Conservation (phyloP, 2,113 vertebrate species). For the Rhipidura dahli region DNA sequence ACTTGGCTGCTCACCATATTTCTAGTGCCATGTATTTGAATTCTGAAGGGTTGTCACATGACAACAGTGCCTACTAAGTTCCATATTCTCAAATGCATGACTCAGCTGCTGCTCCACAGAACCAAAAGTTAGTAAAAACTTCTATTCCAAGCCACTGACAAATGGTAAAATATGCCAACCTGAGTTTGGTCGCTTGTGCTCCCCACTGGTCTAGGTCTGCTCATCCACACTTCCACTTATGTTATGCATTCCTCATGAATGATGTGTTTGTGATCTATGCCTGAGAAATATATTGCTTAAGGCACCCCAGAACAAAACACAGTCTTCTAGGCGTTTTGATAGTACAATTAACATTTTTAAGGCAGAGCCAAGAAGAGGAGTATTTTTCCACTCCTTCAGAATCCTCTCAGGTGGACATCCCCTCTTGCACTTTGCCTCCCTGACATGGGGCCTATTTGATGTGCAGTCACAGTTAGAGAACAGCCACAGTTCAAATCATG, state of each 20-base stretch:
- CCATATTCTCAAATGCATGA: not conserved
- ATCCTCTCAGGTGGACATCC: too few relatives aligned
- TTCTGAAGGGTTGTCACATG: not conserved
- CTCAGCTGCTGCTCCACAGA: not conserved
- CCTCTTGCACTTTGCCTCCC: not conserved
- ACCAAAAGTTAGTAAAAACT: not conserved
- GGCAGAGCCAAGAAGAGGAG: not conserved
- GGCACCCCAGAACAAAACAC: not conserved
- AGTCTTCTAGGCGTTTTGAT: not conserved
- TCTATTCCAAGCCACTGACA: not conserved
- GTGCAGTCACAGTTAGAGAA: not conserved
- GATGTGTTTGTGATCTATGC: not conserved
- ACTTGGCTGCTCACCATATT: not conserved
- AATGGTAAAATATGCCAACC: not conserved
- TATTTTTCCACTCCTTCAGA: not conserved
- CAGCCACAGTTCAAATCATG: not conserved
- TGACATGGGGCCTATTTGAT: not conserved
- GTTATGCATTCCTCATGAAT: not conserved
- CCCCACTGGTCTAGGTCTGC: not conserved
- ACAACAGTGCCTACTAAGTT: not conserved
- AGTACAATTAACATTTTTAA: not conserved
- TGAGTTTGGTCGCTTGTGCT: fast-evolving
- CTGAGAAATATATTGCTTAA: not conserved
- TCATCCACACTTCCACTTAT: not conserved
- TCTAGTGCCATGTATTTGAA: not conserved